A percentile compares a stretch with the other conserved stretches of the same genome.
Conservation (phyloP, 2,888 invertebrate species). For the Drosophila affinis region DNA sequence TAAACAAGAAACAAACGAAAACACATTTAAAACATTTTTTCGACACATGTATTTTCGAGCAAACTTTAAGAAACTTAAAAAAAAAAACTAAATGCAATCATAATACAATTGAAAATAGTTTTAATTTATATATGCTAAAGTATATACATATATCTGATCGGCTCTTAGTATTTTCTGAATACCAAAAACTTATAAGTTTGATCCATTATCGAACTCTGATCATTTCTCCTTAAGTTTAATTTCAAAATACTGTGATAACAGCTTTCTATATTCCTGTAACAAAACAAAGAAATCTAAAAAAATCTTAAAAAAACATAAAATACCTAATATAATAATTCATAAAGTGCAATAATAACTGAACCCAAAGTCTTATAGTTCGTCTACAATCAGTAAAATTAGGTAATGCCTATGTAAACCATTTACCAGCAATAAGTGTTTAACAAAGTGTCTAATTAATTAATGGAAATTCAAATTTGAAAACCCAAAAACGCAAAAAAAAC, state of each 20-base stretch:
- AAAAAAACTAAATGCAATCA: constrained; percentile 19
- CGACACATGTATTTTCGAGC: constrained; percentile 71
- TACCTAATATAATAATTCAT: constrained; percentile 4
- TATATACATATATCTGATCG: constrained; percentile 10
- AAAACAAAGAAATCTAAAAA: constrained; percentile 12
- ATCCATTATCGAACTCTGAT: constrained; percentile 17
- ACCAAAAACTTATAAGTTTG: not conserved
- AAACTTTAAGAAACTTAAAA: constrained; percentile 54
- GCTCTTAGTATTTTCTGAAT: constrained; percentile 8
- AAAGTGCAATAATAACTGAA: constrained; percentile 32
- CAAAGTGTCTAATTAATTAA: constrained; percentile 22
- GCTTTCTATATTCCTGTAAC: constrained; percentile 51
- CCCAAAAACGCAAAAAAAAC: not conserved
- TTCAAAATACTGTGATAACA: constrained; percentile 74
- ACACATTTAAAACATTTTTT: constrained; percentile 58
- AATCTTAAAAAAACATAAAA: not conserved
- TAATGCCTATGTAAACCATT: constrained; percentile 36
- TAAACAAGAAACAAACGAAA: constrained; percentile 13
- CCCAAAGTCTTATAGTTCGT: constrained; percentile 36
- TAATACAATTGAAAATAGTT: constrained; percentile 6
- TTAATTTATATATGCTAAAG: constrained; percentile 8
- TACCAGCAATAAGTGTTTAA: constrained; percentile 39
- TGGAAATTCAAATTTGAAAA: constrained; percentile 19
- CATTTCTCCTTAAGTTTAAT: constrained; percentile 37
- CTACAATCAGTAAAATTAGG: constrained; percentile 33